phyloP scores from a whole-genome alignment of 2,113 vertebrate genomes.

The Alouatta palliata region DNA sequence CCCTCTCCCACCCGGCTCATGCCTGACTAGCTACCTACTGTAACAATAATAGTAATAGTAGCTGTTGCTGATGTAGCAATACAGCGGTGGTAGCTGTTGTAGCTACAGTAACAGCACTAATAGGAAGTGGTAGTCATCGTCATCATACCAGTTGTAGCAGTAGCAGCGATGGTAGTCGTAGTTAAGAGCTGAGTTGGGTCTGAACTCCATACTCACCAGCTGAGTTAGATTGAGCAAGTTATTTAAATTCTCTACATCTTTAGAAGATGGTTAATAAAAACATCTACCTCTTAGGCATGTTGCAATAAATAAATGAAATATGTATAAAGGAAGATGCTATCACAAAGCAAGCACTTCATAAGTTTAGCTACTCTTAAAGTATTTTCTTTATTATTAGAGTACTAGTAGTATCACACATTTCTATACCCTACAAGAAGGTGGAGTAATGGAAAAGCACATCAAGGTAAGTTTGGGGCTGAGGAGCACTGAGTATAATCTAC shows the following conservation, averaged over 20 bases:
- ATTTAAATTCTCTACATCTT: background rate
- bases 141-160: no score
- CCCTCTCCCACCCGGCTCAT: no score
- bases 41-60: no score
- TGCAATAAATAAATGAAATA: background rate
- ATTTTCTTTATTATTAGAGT: background rate
- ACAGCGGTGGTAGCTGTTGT: no score
- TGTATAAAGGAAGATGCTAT: background rate
- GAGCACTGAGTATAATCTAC: background rate
- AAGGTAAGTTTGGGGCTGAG: background rate
- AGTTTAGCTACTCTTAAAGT: background rate
- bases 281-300: background rate
- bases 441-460: background rate
- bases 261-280: background rate
- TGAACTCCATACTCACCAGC: background rate
- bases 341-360: background rate
- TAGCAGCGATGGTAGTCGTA: no score
- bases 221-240: background rate
- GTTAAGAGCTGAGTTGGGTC: background rate
- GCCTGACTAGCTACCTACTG: no score
- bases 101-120: no score
- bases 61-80: no score
- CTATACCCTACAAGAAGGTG: background rate
- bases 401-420: background rate
- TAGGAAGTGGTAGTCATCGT: fast-evolving